These are phyloP conservation scores for Eufriesea mexicana DNA, from an alignment of 1,140 invertebrate species.

Conservation along the genomic window DNA sequence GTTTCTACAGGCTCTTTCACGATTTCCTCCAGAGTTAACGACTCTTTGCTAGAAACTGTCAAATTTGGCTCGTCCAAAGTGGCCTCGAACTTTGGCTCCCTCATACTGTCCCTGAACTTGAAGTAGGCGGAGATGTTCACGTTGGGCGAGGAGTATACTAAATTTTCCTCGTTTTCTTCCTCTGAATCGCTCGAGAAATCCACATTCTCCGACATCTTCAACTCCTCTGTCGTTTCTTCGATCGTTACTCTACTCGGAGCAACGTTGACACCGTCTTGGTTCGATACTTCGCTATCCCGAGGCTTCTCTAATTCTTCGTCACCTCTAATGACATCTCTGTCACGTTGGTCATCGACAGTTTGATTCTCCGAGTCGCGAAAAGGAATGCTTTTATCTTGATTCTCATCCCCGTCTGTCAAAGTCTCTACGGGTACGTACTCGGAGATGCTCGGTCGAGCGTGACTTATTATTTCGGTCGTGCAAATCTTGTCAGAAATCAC, in stretches of 20 bases:
- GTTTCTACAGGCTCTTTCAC: neutral
- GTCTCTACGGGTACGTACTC: neutral
- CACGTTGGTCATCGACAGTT: neutral
- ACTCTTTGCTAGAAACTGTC: neutral
- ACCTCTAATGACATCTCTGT: rapidly evolving
- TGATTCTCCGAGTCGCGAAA: too few species aligned
- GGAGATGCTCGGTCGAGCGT: neutral
- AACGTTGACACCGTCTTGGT: too few species aligned
- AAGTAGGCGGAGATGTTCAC: conserved; percentile 14
- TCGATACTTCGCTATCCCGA: neutral
- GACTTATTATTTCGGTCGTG: neutral
- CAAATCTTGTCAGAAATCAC: neutral
- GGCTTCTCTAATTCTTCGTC: neutral
- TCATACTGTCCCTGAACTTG: conserved; percentile 29
- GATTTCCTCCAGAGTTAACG: neutral
- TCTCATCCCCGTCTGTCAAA: neutral
- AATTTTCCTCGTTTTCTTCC: neutral
- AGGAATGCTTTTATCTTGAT: too few species aligned
- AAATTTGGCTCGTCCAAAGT: neutral
- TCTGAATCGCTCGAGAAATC: conserved; percentile 17
- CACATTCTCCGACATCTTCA: neutral
- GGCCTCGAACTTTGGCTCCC: neutral
- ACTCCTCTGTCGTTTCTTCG: neutral
- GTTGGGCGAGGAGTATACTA: conserved; percentile 27
- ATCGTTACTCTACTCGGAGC: neutral